Base-by-base conservation (phyloP, 2,888 invertebrate species). In the Calliscelio sp. region DNA sequence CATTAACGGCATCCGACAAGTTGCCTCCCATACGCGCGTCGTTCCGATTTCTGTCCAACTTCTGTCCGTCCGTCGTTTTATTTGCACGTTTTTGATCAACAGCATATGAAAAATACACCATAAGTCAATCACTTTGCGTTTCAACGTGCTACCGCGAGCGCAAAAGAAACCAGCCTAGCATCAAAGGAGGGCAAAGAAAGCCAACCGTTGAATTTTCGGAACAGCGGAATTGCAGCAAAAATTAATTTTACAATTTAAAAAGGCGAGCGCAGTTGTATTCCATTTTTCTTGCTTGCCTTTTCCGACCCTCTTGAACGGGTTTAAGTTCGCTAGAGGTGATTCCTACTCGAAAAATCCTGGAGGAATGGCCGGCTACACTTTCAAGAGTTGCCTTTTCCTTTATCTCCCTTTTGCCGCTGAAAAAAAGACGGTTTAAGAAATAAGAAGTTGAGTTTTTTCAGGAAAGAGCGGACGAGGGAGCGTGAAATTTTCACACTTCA, bases 401-500 rank as follows among this genome's bases (percentile, higher is more conserved):
- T 63, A 70, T 70, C 57, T 70, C 16, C 57, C 65, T 68, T 70
- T 70, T 35, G 49, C 63, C 22, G 51, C n/a, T 66, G 63, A 63
- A 80, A 70, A 38, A 74, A 70, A 63, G 32, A 35, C 59, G 63
- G 70, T 65, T 51, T 66, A 44, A 70, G 65, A 81, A 70, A 70
- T 75, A 75, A 75, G 46, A 63, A 46, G 75, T 46, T 18, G 70
- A 75, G 70, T 81, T 81, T 81, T n/a, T 53, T 51, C 55, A 70
- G 59, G 66, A 32, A 66, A 44, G 11, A 41, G 11, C 80, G 32
- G 35, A 79, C 35, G 71, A 49, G 53, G 41, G 49, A 66, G 75
- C 70, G 63, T 70, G 70, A 75, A 81, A 81, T 53, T 65, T 73
- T 77, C 73, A 73, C 82, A 77, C 82, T 78, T 73, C 82, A 82